phyloP scores from a whole-genome alignment of 1,140 invertebrate genomes.

The Elysia chlorotica region DNA sequence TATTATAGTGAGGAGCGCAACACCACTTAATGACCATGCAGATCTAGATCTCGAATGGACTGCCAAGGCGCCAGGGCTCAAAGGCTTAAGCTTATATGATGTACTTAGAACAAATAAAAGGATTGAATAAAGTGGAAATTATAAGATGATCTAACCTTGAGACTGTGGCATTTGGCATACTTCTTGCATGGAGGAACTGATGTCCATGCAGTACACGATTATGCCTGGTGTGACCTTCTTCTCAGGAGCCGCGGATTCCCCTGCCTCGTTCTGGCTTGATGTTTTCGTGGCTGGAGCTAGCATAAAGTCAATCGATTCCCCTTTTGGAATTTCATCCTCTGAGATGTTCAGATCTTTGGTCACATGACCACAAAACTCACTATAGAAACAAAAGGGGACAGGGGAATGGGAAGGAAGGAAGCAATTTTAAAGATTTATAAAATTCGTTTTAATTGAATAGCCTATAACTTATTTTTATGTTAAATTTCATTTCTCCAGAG shows the following conservation, averaged over 20 bases:
- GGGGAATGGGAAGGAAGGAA: too few relatives aligned
- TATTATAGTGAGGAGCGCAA: too few relatives aligned
- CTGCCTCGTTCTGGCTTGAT: constrained; percentile 9
- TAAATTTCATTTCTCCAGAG: too few relatives aligned
- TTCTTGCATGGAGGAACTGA: constrained; percentile 52
- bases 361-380: constrained; percentile 53
- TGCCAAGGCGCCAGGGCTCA: too few relatives aligned
- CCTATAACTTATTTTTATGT: too few relatives aligned
- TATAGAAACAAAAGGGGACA: constrained; percentile 23
- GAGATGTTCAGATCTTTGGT: constrained; percentile 43
- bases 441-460: too few relatives aligned
- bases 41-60: too few relatives aligned
- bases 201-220: constrained; percentile 55
- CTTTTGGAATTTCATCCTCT: constrained; percentile 46
- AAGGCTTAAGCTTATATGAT: too few relatives aligned
- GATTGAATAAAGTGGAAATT: too few relatives aligned
- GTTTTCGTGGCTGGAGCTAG: constrained; percentile 33
- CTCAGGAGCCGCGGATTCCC: constrained; percentile 20
- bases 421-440: too few relatives aligned
- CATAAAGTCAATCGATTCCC: constrained; percentile 49
- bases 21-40: too few relatives aligned
- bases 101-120: too few relatives aligned
- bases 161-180: constrained; percentile 37
- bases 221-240: constrained; percentile 37
- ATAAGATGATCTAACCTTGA: constrained; percentile 49